These are phyloP conservation scores for Axinella damicornis DNA, from an alignment of 37 sponge, comb jelly and placozoan genomes.

Conservation along the genomic window DNA sequence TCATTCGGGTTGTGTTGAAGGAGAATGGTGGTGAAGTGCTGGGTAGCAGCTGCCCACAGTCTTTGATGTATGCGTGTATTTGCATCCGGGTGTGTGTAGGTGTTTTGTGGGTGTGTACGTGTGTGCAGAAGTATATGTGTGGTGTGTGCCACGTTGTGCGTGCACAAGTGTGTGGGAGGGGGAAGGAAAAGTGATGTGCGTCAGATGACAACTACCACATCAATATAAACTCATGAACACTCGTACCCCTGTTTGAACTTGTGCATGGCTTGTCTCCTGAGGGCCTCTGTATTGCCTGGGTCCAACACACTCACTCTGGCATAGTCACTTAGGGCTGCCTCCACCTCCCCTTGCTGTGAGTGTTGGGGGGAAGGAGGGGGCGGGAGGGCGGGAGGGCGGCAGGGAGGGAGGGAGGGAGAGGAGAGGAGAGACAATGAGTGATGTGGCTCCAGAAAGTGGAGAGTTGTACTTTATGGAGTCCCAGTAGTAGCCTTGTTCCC, in stretches of 20 bases:
- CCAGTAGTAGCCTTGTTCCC: no score
- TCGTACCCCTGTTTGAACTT: constrained; percentile 46
- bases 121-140: no score
- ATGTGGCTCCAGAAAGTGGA: no score
- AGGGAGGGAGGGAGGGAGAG: no score
- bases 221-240: background rate
- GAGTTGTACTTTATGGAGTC: no score
- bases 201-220: no score
- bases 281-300: constrained; percentile 60
- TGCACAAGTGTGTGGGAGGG: background rate
- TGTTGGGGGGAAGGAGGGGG: no score
- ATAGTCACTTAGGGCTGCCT: constrained; percentile 81
- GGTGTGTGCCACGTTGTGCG: no score
- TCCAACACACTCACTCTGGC: constrained; percentile 64
- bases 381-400: no score
- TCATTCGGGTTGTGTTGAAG: constrained; percentile 52
- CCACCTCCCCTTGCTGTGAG: constrained; percentile 58
- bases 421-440: no score
- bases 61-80: constrained; percentile 4
- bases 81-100: no score
- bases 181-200: background rate
- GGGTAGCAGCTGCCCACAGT: constrained; percentile 31
- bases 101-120: no score
- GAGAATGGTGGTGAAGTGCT: constrained; percentile 42
- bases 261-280: constrained; percentile 79